These are phyloP conservation scores for Drosophila bocqueti DNA, from an alignment of 1,140 invertebrate genomes.

Conservation along the genomic window DNA sequence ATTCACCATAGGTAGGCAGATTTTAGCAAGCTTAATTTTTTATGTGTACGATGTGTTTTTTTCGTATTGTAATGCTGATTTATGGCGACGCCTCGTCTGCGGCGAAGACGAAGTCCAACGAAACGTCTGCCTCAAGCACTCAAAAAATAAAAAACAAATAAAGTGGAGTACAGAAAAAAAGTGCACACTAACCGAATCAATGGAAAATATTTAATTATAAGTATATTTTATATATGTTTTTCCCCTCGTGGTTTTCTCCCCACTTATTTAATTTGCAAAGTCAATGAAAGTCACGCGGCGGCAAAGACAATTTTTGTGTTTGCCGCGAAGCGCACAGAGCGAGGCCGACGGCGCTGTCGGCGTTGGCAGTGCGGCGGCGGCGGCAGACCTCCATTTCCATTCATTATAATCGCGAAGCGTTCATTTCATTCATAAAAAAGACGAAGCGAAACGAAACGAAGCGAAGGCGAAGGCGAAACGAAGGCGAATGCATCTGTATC, in stretches of 20 bases:
- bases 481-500: conserved; percentile 40
- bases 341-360: conserved; percentile 32
- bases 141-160: conserved; percentile 10
- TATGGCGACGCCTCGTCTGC: conserved; percentile 70
- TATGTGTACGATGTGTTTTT: conserved; percentile 31
- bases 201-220: conserved; percentile 29
- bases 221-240: conserved; percentile 8
- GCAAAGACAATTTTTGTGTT: conserved; percentile 62
- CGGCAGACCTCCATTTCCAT: conserved; percentile 68
- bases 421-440: conserved; percentile 81
- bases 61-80: conserved; percentile 43
- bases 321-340: conserved; percentile 28
- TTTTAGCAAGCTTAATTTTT: conserved; percentile 7
- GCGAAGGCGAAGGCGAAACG: conserved; percentile 37
- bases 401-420: conserved; percentile 69
- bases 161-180: conserved; percentile 22
- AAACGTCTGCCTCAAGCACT: conserved; percentile 31
- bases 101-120: conserved; percentile 17
- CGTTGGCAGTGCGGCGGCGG: conserved; percentile 14
- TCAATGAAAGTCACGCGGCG: conserved; percentile 29
- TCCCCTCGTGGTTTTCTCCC: neutral
- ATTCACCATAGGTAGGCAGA: conserved; percentile 5
- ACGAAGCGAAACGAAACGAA: conserved; percentile 68
- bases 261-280: conserved; percentile 57
- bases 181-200: conserved; percentile 40